phyloP scores from a whole-genome alignment of 2,797 vertebrate species.

The Lateolabrax maculatus region DNA sequence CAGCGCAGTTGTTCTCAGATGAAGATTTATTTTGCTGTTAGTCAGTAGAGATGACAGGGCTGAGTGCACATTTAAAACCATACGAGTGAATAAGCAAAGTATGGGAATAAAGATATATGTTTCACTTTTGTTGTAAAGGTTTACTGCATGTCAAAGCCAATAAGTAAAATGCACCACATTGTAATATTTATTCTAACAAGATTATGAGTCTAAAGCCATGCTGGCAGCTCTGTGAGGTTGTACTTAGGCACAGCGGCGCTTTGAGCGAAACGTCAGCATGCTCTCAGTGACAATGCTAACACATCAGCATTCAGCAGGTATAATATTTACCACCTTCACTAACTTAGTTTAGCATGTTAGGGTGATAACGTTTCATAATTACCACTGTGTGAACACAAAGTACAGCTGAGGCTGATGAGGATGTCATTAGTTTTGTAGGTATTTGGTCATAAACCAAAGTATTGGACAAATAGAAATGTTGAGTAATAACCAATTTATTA shows the following conservation, averaged over 20 bases:
- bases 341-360: neutral
- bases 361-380: neutral
- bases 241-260: neutral
- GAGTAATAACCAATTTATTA: neutral
- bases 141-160: neutral
- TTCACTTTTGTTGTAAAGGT: neutral
- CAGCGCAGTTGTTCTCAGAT: conserved; percentile 24
- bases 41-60: neutral
- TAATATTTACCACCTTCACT: neutral
- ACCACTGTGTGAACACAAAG: no score
- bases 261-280: neutral
- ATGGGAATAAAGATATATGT: conserved; percentile 22
- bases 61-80: conserved; percentile 2
- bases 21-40: conserved; percentile 40
- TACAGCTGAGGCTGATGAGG: no score
- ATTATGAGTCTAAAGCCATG: neutral
- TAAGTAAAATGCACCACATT: neutral
- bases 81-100: conserved; percentile 1
- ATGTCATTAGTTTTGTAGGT: no score
- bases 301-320: neutral
- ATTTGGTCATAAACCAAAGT: no score
- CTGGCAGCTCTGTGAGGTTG: neutral
- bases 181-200: neutral
- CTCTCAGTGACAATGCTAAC: neutral
- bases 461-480: neutral